Conservation (phyloP, 2,113 vertebrate genomes). For the Eublepharis macularius region DNA sequence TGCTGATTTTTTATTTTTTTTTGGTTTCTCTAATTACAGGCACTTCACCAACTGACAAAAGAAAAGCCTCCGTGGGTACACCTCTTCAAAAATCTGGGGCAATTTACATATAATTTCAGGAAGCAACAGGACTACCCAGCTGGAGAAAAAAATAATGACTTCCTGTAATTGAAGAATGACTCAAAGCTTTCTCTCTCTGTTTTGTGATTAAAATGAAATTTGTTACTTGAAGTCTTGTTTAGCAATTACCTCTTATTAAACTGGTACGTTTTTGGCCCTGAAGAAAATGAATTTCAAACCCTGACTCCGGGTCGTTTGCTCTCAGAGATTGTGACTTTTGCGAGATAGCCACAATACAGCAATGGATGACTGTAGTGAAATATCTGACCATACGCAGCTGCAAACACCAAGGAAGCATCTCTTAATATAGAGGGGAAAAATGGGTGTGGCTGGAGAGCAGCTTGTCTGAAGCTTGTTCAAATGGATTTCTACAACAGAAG, state of each 20-base stretch:
- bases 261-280: too few species aligned
- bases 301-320: too few species aligned
- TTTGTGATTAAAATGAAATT: slow-evolving; percentile 79
- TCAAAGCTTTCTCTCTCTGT: slow-evolving; percentile 66
- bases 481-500: too few species aligned
- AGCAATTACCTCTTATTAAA: slow-evolving; percentile 72
- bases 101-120: slow-evolving; percentile 78
- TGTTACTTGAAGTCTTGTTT: slow-evolving; percentile 72
- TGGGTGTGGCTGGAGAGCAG: too few species aligned
- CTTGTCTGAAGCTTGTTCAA: too few species aligned
- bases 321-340: too few species aligned
- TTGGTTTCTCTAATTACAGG: slow-evolving; percentile 76
- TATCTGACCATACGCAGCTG: too few species aligned
- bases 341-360: too few species aligned
- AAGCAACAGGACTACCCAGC: slow-evolving; percentile 79
- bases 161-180: slow-evolving; percentile 80
- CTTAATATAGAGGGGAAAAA: too few species aligned
- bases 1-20: slow-evolving; percentile 73
- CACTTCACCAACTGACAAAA: slow-evolving; percentile 79
- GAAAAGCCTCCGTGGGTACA: slow-evolving; percentile 75
- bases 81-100: slow-evolving; percentile 77
- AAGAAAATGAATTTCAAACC: too few species aligned
- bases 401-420: too few species aligned
- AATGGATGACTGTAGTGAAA: too few species aligned
- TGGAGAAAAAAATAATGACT: slow-evolving; percentile 77